Evolutionary conservation across 2,888 invertebrate genomes (phyloP).

Genomic region (Ophion slaviceki): DNA sequence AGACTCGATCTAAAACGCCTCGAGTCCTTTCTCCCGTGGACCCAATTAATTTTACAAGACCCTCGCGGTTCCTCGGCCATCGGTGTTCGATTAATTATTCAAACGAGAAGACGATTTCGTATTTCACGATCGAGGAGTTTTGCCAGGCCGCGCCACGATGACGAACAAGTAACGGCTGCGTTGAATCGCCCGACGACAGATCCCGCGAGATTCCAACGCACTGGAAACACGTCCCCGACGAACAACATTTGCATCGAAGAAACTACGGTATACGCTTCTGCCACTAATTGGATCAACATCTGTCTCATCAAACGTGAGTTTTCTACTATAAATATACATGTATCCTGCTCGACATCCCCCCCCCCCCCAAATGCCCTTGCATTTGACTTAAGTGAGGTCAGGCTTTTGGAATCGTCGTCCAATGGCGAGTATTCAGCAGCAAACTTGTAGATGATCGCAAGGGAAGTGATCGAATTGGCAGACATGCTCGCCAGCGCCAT

Average conservation of each 20-base stretch:
- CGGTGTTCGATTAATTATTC: constrained; percentile 69
- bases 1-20: constrained; percentile 48
- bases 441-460: background rate
- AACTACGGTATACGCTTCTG: constrained; percentile 19
- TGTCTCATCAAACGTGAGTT: constrained; percentile 77
- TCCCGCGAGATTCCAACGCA: constrained; percentile 52
- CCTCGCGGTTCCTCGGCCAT: constrained; percentile 38
- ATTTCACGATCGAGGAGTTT: constrained; percentile 47
- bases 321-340: background rate
- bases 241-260: constrained; percentile 28
- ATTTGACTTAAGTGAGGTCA: background rate
- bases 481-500: background rate
- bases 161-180: constrained; percentile 39
- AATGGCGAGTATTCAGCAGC: background rate
- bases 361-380: background rate
- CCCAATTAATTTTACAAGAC: constrained; percentile 50
- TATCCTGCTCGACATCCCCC: background rate
- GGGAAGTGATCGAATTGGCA: background rate
- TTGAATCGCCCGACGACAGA: constrained; percentile 21
- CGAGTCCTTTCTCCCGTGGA: constrained; percentile 20
- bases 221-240: constrained; percentile 30
- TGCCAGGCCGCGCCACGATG: constrained; percentile 20
- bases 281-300: constrained; percentile 66
- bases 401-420: background rate
- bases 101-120: constrained; percentile 61